A percentile compares a stretch with the other conserved stretches of the same genome.
These are phyloP conservation scores for Noctilio leporinus DNA, from an alignment of 2,113 vertebrate species.

Conservation along the genomic window DNA sequence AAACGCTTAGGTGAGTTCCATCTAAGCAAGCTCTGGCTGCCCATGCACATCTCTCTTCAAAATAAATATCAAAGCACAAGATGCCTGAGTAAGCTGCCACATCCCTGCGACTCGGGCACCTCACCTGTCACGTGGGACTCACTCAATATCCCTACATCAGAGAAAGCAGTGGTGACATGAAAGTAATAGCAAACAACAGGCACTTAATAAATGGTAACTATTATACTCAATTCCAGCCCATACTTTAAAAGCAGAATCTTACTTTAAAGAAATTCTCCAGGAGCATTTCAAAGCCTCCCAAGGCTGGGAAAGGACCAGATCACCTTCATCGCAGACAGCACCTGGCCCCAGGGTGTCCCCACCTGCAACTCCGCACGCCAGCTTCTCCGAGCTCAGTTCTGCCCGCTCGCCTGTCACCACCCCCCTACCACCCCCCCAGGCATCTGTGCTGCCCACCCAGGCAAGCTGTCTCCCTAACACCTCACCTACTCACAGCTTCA, in stretches of 20 bases:
- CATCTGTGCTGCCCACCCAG: conserved; percentile 46
- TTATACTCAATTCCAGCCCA: background rate
- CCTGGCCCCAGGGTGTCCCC: background rate
- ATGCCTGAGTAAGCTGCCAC: background rate
- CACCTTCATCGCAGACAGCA: background rate
- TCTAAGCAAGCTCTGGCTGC: background rate
- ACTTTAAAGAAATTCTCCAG: background rate
- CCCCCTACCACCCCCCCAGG: conserved; percentile 2
- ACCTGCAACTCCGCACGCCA: background rate
- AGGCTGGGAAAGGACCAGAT: background rate
- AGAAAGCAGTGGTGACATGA: background rate
- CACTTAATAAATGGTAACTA: background rate
- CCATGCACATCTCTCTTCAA: background rate
- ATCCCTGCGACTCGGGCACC: background rate
- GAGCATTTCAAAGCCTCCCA: background rate
- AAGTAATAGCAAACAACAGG: background rate
- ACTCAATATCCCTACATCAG: background rate
- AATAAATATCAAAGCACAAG: background rate
- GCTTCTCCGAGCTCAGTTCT: background rate
- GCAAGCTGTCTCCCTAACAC: conserved; percentile 54
- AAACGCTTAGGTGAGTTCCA: background rate
- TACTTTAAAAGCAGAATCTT: background rate
- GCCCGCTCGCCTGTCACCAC: background rate
- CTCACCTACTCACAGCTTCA: background rate
- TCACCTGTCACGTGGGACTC: background rate